These are phyloP conservation scores for rat (Rattus norvegicus) DNA, from an alignment of 2,113 vertebrate genomes.

Conservation along the genomic window DNA sequence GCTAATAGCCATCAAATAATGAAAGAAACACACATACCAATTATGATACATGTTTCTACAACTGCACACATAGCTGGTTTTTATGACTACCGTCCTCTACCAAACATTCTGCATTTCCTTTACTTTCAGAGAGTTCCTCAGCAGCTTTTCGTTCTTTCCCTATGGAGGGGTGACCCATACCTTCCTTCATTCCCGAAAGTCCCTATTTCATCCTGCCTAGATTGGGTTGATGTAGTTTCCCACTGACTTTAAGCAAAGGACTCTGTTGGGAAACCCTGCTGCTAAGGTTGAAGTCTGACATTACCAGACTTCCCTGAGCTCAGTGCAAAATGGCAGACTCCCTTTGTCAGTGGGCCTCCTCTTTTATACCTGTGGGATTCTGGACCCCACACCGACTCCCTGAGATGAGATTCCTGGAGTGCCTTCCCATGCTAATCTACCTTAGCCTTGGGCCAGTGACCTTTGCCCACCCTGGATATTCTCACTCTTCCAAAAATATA, in stretches of 20 bases:
- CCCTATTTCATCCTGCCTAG: background rate
- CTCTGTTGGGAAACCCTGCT: background rate
- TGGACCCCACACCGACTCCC: no score
- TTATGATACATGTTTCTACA: background rate
- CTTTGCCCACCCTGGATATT: no score
- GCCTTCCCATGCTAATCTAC: no score
- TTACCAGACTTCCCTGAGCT: no score
- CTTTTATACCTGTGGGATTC: no score
- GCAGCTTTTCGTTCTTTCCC: background rate
- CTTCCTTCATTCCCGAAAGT: background rate
- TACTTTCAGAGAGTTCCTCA: background rate
- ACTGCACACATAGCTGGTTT: background rate
- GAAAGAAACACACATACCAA: background rate
- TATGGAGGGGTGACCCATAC: background rate
- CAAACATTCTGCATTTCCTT: background rate
- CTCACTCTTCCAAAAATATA: no score
- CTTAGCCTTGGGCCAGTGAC: no score
- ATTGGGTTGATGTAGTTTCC: background rate
- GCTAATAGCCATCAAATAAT: background rate
- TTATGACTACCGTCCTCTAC: background rate
- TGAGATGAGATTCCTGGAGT: no score
- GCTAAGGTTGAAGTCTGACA: no score
- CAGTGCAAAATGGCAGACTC: no score
- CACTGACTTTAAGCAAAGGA: background rate
- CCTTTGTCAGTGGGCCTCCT: no score